These are phyloP conservation scores for Eufriesea mexicana DNA, from an alignment of 1,140 invertebrate species.

Conservation along the genomic window DNA sequence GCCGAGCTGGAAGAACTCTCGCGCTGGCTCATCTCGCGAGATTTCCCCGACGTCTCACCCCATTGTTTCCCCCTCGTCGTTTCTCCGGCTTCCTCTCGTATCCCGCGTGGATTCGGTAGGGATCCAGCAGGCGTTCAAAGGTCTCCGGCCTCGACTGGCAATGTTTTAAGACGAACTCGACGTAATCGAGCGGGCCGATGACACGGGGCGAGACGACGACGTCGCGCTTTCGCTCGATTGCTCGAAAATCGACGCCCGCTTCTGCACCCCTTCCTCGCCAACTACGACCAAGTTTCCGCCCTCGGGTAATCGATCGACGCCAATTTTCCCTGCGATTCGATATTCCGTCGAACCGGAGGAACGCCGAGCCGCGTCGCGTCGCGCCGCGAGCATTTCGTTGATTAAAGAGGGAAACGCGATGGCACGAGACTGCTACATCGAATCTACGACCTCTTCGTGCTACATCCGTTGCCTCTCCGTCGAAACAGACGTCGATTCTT, in stretches of 20 bases:
- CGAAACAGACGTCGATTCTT: neutral
- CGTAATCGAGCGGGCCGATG: conserved; percentile 35
- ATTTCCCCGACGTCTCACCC: neutral
- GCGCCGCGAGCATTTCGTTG: conserved; percentile 6
- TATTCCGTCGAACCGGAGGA: neutral
- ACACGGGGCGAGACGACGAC: neutral
- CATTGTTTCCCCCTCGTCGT: neutral
- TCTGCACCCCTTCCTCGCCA: neutral
- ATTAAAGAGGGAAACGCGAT: conserved; percentile 21
- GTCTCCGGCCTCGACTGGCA: conserved; percentile 51
- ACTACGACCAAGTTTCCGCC: conserved; percentile 20
- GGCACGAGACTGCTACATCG: neutral
- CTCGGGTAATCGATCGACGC: conserved; percentile 39
- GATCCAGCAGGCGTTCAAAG: conserved; percentile 59
- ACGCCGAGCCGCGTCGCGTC: neutral
- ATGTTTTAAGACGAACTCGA: conserved; percentile 35
- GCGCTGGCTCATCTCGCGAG: neutral
- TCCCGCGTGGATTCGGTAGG: conserved; percentile 62
- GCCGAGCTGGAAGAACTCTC: neutral
- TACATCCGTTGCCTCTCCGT: neutral
- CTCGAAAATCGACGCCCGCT: conserved; percentile 34
- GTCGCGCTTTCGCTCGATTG: conserved; percentile 28
- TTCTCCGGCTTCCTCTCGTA: conserved; percentile 68
- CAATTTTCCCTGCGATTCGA: conserved; percentile 32
- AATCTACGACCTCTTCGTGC: neutral